phyloP scores from a whole-genome alignment of 2,113 vertebrate genomes.

The Pteropus alecto region DNA sequence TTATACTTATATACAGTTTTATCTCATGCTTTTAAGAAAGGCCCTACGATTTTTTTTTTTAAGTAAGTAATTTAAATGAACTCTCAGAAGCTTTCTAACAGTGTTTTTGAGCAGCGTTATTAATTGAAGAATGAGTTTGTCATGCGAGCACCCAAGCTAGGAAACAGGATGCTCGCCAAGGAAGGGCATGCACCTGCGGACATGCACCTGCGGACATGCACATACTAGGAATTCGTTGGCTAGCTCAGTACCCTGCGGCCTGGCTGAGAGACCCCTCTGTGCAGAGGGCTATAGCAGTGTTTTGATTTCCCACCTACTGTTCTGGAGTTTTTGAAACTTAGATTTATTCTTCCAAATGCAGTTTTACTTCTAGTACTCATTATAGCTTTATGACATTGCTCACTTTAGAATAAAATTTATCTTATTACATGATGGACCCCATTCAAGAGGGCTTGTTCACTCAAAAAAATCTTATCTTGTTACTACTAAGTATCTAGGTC shows the following conservation, averaged over 20 bases:
- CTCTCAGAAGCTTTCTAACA: neutral
- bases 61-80: neutral
- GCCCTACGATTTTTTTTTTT: neutral
- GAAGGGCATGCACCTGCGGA: neutral
- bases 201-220: rapidly evolving
- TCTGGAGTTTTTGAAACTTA: neutral
- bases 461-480: neutral
- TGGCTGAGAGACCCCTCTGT: neutral
- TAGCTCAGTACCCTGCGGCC: neutral
- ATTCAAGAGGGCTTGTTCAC: neutral
- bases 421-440: neutral
- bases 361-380: neutral
- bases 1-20: neutral
- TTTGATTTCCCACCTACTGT: neutral
- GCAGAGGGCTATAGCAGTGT: no score
- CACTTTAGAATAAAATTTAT: neutral
- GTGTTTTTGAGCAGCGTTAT: neutral
- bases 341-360: neutral
- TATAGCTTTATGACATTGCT: neutral
- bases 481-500: neutral
- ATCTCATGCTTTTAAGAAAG: neutral
- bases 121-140: neutral
- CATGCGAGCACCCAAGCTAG: neutral
- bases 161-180: neutral
- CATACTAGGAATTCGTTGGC: no score